phyloP scores from a whole-genome alignment of 23 tunicate genomes.

The Styela clava region DNA sequence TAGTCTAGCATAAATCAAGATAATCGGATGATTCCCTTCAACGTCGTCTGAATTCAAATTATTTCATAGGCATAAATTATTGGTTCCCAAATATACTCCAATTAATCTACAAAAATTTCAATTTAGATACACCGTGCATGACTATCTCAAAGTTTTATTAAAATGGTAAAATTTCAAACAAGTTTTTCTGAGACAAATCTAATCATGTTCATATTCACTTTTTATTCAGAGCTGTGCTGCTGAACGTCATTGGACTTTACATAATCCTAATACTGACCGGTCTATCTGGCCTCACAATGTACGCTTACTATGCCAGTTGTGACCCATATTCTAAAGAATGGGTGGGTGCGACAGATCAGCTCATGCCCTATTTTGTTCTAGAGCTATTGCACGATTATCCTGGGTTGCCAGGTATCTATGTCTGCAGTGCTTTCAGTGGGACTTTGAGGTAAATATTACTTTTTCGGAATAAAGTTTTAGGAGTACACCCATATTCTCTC shows the following conservation, averaged over 20 bases:
- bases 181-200: too few relatives aligned
- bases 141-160: too few relatives aligned
- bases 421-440: slow-evolving; percentile 48
- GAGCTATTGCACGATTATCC: slow-evolving; percentile 36
- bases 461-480: neutral
- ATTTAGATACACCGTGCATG: too few relatives aligned
- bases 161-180: too few relatives aligned
- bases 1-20: too few relatives aligned
- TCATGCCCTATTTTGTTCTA: slow-evolving; percentile 58
- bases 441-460: slow-evolving; percentile 27
- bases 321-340: slow-evolving; percentile 48
- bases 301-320: slow-evolving; percentile 45
- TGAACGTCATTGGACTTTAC: slow-evolving; percentile 36
- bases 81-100: too few relatives aligned
- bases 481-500: neutral
- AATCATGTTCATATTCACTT: too few relatives aligned
- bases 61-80: too few relatives aligned
- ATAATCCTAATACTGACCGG: slow-evolving; percentile 31
- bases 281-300: slow-evolving; percentile 35
- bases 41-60: too few relatives aligned
- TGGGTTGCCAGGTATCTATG: slow-evolving; percentile 41
- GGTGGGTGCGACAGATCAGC: slow-evolving; percentile 43
- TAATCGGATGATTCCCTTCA: too few relatives aligned
- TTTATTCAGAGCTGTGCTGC: slow-evolving; percentile 34
- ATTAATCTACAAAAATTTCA: too few relatives aligned